Base-by-base conservation (phyloP, 1,140 invertebrate genomes). In the Neuroterus valhalla region DNA sequence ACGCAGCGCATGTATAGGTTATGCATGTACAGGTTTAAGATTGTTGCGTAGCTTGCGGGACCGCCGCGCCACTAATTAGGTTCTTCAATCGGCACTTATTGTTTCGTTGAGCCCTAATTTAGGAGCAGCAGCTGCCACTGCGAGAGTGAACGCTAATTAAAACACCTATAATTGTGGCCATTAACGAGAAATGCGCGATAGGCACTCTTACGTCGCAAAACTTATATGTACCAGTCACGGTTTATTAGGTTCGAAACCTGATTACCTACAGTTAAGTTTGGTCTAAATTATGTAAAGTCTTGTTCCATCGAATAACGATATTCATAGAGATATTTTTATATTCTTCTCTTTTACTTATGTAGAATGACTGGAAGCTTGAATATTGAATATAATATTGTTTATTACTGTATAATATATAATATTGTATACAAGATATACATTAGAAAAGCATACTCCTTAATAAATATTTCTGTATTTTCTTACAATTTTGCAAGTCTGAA, bases 121-220 rank as follows among this genome's bases (percentile, higher is more conserved):
- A 81, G 55, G 21, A 80, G 71, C 74, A 78, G 80, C 83, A 84
- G 80, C 81, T 80, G 82, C 83, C 78, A 78, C 74, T 79, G 77
- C 80, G 77, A 70, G 80, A 78, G 74, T 75, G 82, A 81, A 72
- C 81, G 81, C 85, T 86, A 85, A 86, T 86, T 86, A 85, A 85
- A 85, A 86, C 82, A 85, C 84, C 82, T 86, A n/a, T n/a, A 86
- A 86, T 86, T 86, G 85, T 85, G 81, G 79, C 79, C 81, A 86
- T 86, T 86, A 86, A 86, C 84, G 84, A 79, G 78, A 84, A 82
- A 85, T 79, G 82, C 79, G 79, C 55, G 55, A 62, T 62, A 62
- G 55, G 55, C 26, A 62, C 55, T 62, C 26, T 62, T 62, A 23
- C 21, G 55, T 62, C 26, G 55, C 12, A 62, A 15, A 62, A 23